Evolutionary conservation across 2,888 invertebrate genomes (phyloP), one percentile per base, ranked within the genome.

Genomic region (Diabrotica balteata): DNA sequence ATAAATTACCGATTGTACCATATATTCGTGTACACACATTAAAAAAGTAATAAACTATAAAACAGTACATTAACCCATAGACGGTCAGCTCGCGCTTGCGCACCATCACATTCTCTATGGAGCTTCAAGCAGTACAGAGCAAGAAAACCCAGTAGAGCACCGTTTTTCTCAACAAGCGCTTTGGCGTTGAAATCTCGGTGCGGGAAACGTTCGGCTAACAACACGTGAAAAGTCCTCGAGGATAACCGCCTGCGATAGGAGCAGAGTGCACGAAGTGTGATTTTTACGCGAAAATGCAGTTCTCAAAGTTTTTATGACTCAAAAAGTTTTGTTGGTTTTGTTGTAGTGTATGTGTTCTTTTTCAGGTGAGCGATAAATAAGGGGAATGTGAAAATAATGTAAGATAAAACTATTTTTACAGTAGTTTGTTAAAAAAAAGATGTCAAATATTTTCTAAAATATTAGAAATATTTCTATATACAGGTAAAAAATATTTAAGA

Each of bases 81-180:
- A n/a, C 68, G 52, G 62, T 44, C 64, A 57, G 22, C 32, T 7
- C 32, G 54, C 61, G 68, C 69, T 62, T 9, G 66, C 72, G 69
- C 65, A 5, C 44, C n/a, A 9, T n/a, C 51, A 32, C 49, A 46
- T 69, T 65, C 65, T 65, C 61, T 54, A 55, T 53, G 49, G 63
- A 65, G 71, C 67, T 68, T 62, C 42, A 68, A 68, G 61, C 68
- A 57, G 11, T 11, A 11, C 52, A 54, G 60, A 66, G 65, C 66
- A 66, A 66, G 69, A 66, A 67, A 68, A 66, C 59, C 70, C 72
- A 72, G 72, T 72, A 62, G 64, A 70, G 67, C 67, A 65, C 52
- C 63, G 72, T 65, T 70, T 72, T 68, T 59, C 70, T 65, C 58
- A 53, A 63, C 51, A 65, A 55, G 58, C 72, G 68, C 64, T 70